Evolutionary conservation across 2,888 invertebrate genomes (phyloP).

Genomic region (Sturmia bella): DNA sequence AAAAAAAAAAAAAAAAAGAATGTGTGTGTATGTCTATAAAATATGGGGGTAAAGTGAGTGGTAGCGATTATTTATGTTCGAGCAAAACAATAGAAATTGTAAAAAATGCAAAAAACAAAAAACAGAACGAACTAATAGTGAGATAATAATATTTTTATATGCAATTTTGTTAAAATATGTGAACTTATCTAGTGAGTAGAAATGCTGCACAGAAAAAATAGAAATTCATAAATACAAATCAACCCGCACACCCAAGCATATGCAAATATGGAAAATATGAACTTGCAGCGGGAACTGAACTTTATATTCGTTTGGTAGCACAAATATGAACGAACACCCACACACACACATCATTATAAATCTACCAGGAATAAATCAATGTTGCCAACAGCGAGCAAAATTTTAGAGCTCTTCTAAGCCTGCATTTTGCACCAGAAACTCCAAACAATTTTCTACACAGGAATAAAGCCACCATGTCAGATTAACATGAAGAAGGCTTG

Average conservation of each 20-base stretch:
- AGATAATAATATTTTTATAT: constrained; percentile 61
- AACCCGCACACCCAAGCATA: background rate
- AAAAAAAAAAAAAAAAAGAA: constrained; percentile 10
- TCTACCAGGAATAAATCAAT: no score
- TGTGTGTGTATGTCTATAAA: constrained; percentile 4
- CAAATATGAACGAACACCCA: background rate
- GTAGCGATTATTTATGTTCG: background rate
- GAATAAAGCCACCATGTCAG: no score
- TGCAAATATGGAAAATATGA: background rate
- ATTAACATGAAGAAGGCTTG: no score
- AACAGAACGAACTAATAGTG: background rate
- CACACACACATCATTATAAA: background rate
- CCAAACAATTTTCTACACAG: no score
- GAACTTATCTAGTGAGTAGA: constrained; percentile 36
- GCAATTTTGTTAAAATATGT: constrained; percentile 48
- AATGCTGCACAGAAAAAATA: background rate
- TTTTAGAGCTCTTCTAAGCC: no score
- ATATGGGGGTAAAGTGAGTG: constrained; percentile 6
- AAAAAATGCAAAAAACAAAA: constrained; percentile 9
- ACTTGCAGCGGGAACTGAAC: background rate
- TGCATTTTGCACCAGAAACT: no score
- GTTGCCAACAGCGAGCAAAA: no score
- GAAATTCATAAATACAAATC: background rate
- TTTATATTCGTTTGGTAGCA: background rate
- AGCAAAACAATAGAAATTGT: constrained; percentile 28